Evolutionary conservation across 2,797 vertebrate genomes (phyloP).

Genomic region (Phrynocephalus vlangalii): DNA sequence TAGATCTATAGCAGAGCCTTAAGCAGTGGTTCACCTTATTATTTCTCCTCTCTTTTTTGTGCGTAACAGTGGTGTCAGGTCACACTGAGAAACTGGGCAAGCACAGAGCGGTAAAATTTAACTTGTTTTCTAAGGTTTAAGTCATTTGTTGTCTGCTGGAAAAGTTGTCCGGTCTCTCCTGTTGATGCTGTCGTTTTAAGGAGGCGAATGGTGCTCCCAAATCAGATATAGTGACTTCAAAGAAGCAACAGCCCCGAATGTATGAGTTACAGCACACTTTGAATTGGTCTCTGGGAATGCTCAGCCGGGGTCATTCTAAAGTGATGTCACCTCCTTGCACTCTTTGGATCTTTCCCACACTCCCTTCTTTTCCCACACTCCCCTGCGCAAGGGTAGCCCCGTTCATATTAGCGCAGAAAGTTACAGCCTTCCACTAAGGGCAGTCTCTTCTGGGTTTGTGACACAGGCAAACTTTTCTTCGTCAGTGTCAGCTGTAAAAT

Average conservation of each 20-base stretch:
- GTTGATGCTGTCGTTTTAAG: constrained; percentile 41
- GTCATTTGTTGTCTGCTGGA: constrained; percentile 33
- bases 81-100: too few species aligned
- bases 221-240: constrained; percentile 24
- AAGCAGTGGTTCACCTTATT: background rate
- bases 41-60: too few species aligned
- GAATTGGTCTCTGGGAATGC: constrained; percentile 69
- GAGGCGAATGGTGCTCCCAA: background rate
- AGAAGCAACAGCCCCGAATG: constrained; percentile 29
- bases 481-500: too few species aligned
- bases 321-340: constrained; percentile 45
- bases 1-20: background rate
- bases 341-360: constrained; percentile 72
- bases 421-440: background rate
- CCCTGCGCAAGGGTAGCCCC: constrained; percentile 22
- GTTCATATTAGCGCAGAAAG: constrained; percentile 43
- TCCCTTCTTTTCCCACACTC: constrained; percentile 50
- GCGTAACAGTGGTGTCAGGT: background rate
- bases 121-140: constrained; percentile 16
- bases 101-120: constrained; percentile 1
- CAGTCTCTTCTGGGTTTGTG: background rate
- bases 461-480: background rate
- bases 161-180: constrained; percentile 28
- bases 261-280: constrained; percentile 42
- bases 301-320: constrained; percentile 51